Evolutionary conservation across 2,888 invertebrate genomes (phyloP).

Genomic region (Pammene aurita): DNA sequence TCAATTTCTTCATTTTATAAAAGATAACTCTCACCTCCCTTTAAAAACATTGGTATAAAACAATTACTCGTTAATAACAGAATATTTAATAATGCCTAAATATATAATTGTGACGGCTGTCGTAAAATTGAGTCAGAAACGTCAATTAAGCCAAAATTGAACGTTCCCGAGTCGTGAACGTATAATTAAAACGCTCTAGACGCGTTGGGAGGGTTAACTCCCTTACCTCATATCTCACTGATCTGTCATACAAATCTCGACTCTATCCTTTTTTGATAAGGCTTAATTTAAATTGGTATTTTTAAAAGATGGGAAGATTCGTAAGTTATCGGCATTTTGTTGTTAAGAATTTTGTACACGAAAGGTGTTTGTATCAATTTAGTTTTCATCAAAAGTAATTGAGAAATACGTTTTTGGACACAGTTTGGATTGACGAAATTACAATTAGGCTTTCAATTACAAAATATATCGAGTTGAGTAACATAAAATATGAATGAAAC

Average conservation of each 20-base stretch:
- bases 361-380: conserved; percentile 38
- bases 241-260: conserved; percentile 6
- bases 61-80: conserved; percentile 31
- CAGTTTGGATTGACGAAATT: conserved; percentile 24
- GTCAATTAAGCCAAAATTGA: conserved; percentile 42
- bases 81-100: conserved; percentile 39
- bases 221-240: conserved; percentile 11
- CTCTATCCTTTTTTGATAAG: background rate
- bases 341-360: conserved; percentile 29
- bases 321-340: conserved; percentile 24
- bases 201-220: conserved; percentile 24
- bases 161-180: conserved; percentile 36
- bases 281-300: background rate
- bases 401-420: conserved; percentile 10
- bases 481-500: too few relatives aligned
- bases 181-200: conserved; percentile 37
- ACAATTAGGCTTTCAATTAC: conserved; percentile 1
- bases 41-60: conserved; percentile 11
- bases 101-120: conserved; percentile 38
- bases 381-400: conserved; percentile 31
- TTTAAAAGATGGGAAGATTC: background rate
- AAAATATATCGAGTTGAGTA: background rate
- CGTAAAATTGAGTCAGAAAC: conserved; percentile 40
- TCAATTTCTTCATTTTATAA: background rate
- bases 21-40: background rate